Percentiles rank a stretch among this genome's conserved stretches.
Evolutionary conservation across 2,888 invertebrate species (phyloP).

Genomic region (Pomacea canaliculata): DNA sequence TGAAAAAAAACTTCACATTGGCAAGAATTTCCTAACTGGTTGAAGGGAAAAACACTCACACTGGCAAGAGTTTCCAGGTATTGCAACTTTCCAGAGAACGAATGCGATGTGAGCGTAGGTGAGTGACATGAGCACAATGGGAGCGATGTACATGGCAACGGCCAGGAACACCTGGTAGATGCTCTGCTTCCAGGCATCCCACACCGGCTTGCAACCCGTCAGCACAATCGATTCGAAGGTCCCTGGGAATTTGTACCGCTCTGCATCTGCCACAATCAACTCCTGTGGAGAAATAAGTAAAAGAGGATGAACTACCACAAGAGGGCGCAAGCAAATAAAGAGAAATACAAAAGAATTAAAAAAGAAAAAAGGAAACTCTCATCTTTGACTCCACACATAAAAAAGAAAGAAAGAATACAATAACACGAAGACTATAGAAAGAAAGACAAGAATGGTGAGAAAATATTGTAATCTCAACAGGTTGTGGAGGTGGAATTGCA

Average conservation of each 20-base stretch:
- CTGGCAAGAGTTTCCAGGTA: slow-evolving; percentile 44
- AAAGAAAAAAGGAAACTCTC: no score
- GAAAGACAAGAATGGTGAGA: no score
- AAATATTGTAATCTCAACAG: no score
- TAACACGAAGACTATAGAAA: no score
- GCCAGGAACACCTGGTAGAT: slow-evolving; percentile 56
- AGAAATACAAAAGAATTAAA: neutral
- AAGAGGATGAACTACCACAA: neutral
- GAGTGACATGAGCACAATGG: slow-evolving; percentile 61
- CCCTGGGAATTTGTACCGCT: slow-evolving; percentile 25
- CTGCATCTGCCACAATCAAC: slow-evolving; percentile 31
- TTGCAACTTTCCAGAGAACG: slow-evolving; percentile 59
- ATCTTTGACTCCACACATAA: no score
- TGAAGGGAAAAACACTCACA: neutral
- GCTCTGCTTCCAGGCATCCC: slow-evolving; percentile 42
- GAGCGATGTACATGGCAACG: slow-evolving; percentile 57
- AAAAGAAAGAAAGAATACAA: no score
- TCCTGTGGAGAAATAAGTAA: slow-evolving; percentile 1
- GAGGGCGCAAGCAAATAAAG: neutral
- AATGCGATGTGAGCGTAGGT: slow-evolving; percentile 61
- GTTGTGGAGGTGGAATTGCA: no score
- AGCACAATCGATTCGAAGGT: slow-evolving; percentile 19
- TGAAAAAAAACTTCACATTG: neutral
- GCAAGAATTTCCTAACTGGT: slow-evolving; percentile 39
- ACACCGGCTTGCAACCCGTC: slow-evolving; percentile 30